These are phyloP conservation scores for Sphaerolaimus hirsutus DNA, from an alignment of 2,888 invertebrate species.

Conservation along the genomic window DNA sequence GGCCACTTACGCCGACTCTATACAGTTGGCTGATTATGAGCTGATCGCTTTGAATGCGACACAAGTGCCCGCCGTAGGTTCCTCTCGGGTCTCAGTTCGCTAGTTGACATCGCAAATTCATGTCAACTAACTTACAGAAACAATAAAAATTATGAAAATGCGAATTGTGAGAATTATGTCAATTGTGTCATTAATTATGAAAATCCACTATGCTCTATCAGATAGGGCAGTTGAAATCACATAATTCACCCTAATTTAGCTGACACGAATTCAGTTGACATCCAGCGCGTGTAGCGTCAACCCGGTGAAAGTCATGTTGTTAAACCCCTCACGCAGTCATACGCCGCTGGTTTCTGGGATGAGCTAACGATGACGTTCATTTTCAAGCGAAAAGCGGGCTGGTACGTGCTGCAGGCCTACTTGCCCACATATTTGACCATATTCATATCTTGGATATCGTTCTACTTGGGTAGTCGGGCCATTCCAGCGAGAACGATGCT, in stretches of 20 bases:
- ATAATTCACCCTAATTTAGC: too few species aligned
- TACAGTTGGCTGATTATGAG: neutral
- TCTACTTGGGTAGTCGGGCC: slow-evolving; percentile 21
- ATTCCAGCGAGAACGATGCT: slow-evolving; percentile 23
- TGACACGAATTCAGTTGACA: too few species aligned
- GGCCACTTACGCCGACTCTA: neutral
- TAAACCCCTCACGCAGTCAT: neutral
- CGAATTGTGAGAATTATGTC: neutral
- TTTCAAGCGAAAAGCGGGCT: neutral
- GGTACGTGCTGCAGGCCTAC: slow-evolving; percentile 3
- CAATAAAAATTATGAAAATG: neutral
- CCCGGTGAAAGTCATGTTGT: too few species aligned
- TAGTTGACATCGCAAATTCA: too few species aligned
- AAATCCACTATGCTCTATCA: too few species aligned
- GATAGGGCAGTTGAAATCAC: too few species aligned
- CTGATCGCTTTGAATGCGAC: neutral
- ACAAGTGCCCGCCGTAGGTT: neutral
- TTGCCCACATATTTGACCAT: slow-evolving; percentile 1
- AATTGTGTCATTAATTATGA: too few species aligned
- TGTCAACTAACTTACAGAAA: too few species aligned
- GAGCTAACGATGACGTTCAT: neutral
- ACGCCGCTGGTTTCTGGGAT: neutral
- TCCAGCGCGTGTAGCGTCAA: neutral
- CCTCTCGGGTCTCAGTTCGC: too few species aligned
- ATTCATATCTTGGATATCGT: slow-evolving; percentile 17